Evolutionary conservation across 2,113 vertebrate genomes (phyloP).

Genomic region (Charadrius vociferus): DNA sequence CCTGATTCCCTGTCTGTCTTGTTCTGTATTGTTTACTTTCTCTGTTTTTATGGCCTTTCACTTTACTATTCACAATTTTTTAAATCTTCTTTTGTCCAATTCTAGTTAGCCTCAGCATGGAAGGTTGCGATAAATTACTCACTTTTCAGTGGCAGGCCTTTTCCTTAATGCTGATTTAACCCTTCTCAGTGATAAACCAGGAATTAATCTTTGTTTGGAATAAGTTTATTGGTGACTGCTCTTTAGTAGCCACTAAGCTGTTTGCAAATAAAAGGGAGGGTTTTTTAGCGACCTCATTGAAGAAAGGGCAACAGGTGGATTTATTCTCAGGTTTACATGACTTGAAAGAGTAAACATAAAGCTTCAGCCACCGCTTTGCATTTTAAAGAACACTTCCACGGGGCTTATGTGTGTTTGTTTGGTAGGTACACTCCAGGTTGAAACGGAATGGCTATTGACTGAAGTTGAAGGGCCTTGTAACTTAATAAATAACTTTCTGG

Average conservation of each 20-base stretch:
- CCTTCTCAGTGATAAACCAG: constrained; percentile 50
- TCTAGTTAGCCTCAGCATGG: background rate
- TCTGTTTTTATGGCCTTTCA: background rate
- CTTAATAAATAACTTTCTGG: background rate
- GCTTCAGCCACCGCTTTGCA: constrained; percentile 21
- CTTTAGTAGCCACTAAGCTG: constrained; percentile 64
- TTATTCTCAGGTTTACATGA: constrained; percentile 69
- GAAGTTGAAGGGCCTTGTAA: background rate
- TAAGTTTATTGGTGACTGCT: constrained; percentile 44
- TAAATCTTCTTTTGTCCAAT: background rate
- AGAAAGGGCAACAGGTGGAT: constrained; percentile 74
- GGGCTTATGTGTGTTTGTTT: background rate
- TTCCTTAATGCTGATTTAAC: background rate
- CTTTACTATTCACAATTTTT: background rate
- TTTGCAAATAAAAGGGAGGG: constrained; percentile 72
- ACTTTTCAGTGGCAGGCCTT: background rate
- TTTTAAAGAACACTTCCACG: constrained; percentile 10
- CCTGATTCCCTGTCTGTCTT: background rate
- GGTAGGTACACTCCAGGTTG: background rate
- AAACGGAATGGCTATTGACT: constrained; percentile 14
- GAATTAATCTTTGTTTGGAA: constrained; percentile 63
- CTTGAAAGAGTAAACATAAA: constrained; percentile 62
- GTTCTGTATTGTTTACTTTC: background rate
- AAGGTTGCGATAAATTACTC: constrained; percentile 20
- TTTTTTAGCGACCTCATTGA: constrained; percentile 52